Evolutionary conservation across 2,888 invertebrate species (phyloP).

Genomic region (Patella ulyssiponensis): DNA sequence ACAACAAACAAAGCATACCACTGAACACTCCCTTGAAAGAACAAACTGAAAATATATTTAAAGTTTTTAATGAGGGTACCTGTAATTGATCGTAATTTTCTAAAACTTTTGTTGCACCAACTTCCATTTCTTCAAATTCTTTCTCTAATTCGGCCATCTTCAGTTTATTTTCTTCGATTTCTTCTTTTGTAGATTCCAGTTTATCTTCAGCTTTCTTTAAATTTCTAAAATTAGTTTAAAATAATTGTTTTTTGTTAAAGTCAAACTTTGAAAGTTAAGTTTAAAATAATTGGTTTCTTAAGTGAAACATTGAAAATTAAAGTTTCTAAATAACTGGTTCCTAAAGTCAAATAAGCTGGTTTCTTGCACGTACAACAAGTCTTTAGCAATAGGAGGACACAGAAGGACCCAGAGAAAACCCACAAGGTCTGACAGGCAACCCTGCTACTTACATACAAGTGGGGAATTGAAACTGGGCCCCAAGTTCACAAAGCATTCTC

Average conservation of each 20-base stretch:
- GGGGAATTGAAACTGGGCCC: no score
- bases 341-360: no score
- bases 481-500: no score
- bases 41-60: background rate
- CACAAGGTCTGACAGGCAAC: no score
- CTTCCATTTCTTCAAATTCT: slow-evolving; percentile 73
- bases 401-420: no score
- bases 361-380: no score
- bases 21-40: background rate
- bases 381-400: no score
- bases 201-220: slow-evolving; percentile 83
- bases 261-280: background rate
- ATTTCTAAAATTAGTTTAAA: slow-evolving; percentile 75
- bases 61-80: slow-evolving; percentile 43
- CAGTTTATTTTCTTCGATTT: slow-evolving; percentile 76
- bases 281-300: no score
- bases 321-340: background rate
- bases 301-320: background rate
- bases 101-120: slow-evolving; percentile 76
- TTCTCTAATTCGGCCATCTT: slow-evolving; percentile 52
- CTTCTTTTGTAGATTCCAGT: slow-evolving; percentile 82
- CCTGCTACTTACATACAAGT: no score
- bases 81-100: slow-evolving; percentile 62
- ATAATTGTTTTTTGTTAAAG: background rate
- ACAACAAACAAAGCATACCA: slow-evolving; percentile 3